Base-by-base conservation (phyloP, 2,113 vertebrate genomes). In the Muntiacus reevesi region DNA sequence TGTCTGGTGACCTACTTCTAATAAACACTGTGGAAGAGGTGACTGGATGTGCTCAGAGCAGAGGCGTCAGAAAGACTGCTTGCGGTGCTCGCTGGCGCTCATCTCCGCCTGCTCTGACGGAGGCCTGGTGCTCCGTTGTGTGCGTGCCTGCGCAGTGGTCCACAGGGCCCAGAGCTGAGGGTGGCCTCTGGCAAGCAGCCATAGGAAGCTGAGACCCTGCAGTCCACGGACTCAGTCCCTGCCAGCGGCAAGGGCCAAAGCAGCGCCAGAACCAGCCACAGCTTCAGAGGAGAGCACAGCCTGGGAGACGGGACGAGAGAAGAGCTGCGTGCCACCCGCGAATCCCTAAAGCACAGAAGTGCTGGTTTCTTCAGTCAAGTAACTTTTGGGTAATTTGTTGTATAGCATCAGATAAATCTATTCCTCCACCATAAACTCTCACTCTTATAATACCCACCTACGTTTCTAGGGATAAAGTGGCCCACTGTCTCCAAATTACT, bases 51-150 rank as follows among this genome's bases (percentile, higher is more conserved):
- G 30, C 45, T 16, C 17, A 9, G 52, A 23, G 8, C 25, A 2
- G n/a, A 47, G 67, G n/a, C 11, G 17, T 0, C 23, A 7, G 19
- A 15, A 40, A 11, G 12, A 1, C 13, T 1, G 2, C 10, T 28
- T 6, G 6, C 30, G 1, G 4, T 14, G 16, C 17, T 2, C 47
- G 28, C 9, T 12, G 0, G 10, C 45, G 27, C 74, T 15, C 27
- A 2, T 3, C 3, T 8, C 7, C 2, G 27, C 55, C 9, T 19
- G 45, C 30, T 87, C 25, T 9, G 25, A 27, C 14, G 17, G 23
- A 76, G 19, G 25, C 30, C 27, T 17, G 54, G 6, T n/a, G n/a
- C 25, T 15, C 12, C 2, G 10, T 3, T 5, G 30, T 6, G 55
- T 30, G 47, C 15, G 1, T 19, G 36, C 33, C 62, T 5, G 4